A percentile compares a stretch with the other conserved stretches of the same genome.
These are phyloP conservation scores for Euwallacea fornicatus DNA, from an alignment of 1,140 invertebrate genomes.

Conservation along the genomic window DNA sequence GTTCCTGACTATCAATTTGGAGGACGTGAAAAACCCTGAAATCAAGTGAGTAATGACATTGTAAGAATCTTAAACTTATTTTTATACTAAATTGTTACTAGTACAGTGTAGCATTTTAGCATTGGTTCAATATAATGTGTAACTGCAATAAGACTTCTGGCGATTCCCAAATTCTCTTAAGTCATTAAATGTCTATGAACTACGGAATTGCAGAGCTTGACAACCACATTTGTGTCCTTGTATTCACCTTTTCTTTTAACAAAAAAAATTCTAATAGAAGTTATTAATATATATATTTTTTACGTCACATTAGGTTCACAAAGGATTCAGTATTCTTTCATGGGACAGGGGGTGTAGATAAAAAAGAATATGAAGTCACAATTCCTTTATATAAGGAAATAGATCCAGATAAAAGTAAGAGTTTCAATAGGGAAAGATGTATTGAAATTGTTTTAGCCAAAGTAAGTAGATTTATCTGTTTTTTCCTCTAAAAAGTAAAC, in stretches of 20 bases:
- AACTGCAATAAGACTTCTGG: too few species aligned
- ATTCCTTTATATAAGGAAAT: conserved; percentile 83
- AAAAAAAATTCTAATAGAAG: background rate
- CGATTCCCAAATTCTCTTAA: background rate
- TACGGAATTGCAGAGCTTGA: too few species aligned
- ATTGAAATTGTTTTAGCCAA: conserved; percentile 75
- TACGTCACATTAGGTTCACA: conserved; percentile 62
- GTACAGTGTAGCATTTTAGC: too few species aligned
- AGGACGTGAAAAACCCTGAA: conserved; percentile 84
- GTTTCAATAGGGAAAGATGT: conserved; percentile 67
- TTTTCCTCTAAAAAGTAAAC: background rate
- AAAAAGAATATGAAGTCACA: conserved; percentile 81
- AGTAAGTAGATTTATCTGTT: conserved; percentile 38
- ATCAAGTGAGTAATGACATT: conserved; percentile 61
- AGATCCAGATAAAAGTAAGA: conserved; percentile 73
- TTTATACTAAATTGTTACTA: too few species aligned
- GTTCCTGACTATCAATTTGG: conserved; percentile 85
- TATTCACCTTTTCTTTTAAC: too few species aligned
- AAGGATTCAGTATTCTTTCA: conserved; percentile 81
- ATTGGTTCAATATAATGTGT: too few species aligned
- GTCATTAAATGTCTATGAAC: too few species aligned
- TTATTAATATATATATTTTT: background rate
- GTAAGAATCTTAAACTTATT: too few species aligned
- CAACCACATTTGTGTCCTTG: too few species aligned
- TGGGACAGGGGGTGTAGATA: conserved; percentile 81